Conservation (phyloP, 64 coral and sea anemone genomes). For the Orbicella faveolata region DNA sequence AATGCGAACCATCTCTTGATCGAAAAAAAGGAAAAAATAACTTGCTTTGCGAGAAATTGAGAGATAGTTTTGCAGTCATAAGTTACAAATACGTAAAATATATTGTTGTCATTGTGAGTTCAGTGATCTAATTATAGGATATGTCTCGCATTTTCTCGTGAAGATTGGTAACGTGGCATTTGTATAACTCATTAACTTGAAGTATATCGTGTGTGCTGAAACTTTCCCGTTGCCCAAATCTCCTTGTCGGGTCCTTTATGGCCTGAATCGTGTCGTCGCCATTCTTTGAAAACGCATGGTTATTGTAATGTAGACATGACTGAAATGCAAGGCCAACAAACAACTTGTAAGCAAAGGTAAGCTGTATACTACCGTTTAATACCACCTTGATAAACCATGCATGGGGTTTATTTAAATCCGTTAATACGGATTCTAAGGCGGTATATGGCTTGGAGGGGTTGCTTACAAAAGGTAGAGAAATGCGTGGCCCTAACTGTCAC, state of each 20-base stretch:
- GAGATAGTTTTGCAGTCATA: no score
- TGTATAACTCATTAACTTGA: conserved; percentile 50
- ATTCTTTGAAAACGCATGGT: conserved; percentile 50
- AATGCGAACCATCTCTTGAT: no score
- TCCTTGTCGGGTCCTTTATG: neutral
- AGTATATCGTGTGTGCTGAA: conserved; percentile 45
- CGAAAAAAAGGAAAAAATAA: no score
- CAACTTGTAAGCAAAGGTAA: neutral
- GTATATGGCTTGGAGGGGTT: no score
- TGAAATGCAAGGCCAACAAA: neutral
- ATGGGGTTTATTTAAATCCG: no score
- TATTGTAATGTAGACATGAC: conserved; percentile 71
- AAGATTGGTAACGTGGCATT: neutral
- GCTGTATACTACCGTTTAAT: neutral
- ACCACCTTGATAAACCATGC: no score
- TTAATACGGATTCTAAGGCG: no score
- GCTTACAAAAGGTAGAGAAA: no score
- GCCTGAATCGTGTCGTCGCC: conserved; percentile 9
- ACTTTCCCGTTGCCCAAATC: conserved; percentile 45
- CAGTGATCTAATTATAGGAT: neutral
- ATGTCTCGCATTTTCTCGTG: neutral
- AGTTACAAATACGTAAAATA: neutral
- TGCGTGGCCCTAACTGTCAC: no score
- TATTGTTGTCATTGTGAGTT: neutral
- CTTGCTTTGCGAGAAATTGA: no score